Conservation (phyloP, 2,797 vertebrate species). For the Margarornis squamiger region DNA sequence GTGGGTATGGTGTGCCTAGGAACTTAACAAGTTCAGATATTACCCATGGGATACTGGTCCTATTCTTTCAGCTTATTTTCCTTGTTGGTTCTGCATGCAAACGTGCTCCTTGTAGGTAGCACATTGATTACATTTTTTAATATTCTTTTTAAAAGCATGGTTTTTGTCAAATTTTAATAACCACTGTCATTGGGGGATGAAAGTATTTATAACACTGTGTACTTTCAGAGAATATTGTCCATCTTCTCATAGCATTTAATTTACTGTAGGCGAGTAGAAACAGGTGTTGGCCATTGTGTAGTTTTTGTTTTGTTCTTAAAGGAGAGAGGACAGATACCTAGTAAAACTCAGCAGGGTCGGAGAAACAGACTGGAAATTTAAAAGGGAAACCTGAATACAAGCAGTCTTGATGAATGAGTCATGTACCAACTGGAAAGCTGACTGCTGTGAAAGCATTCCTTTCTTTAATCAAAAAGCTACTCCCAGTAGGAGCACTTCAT, state of each 20-base stretch:
- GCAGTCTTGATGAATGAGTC: neutral
- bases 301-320: neutral
- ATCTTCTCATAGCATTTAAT: neutral
- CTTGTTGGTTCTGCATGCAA: neutral
- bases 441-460: neutral
- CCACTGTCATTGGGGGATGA: neutral
- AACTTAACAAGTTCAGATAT: neutral
- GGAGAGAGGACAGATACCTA: neutral
- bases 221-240: neutral
- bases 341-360: neutral
- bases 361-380: neutral
- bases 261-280: neutral
- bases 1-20: neutral
- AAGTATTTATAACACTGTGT: neutral
- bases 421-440: neutral
- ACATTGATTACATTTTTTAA: neutral
- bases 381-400: neutral
- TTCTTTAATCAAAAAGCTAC: neutral
- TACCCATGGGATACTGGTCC: neutral
- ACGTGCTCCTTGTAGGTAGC: neutral
- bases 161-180: neutral
- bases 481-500: neutral
- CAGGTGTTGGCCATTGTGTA: fast-evolving
- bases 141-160: neutral
- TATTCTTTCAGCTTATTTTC: neutral